Conservation (phyloP, 2,888 invertebrate genomes). For the Acholoe squamosa region DNA sequence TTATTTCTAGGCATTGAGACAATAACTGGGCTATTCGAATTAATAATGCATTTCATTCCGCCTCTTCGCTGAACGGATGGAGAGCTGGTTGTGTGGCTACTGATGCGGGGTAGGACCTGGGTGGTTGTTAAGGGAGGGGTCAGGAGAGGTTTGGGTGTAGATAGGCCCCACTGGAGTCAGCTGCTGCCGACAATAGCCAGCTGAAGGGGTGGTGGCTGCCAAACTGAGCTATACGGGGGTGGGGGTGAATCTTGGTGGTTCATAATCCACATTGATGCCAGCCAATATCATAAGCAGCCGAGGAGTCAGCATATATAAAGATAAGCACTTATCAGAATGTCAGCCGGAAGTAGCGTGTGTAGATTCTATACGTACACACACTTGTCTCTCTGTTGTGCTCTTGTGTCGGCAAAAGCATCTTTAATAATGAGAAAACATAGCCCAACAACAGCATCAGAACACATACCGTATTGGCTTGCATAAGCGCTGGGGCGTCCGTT, state of each 20-base stretch:
- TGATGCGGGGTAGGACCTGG: background rate
- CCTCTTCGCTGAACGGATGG: background rate
- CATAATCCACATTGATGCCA: background rate
- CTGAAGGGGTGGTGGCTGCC: background rate
- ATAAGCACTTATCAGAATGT: too few species aligned
- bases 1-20: conserved; percentile 55
- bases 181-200: conserved; percentile 17
- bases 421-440: too few species aligned
- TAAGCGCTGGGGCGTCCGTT: too few species aligned
- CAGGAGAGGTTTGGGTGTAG: background rate
- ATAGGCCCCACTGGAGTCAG: conserved; percentile 15
- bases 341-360: too few species aligned
- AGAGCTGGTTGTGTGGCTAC: background rate
- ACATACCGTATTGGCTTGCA: too few species aligned
- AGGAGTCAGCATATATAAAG: background rate
- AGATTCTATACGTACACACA: too few species aligned
- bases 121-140: background rate
- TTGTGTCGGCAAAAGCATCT: too few species aligned
- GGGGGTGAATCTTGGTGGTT: background rate
- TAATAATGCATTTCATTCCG: conserved; percentile 54
- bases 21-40: conserved; percentile 55
- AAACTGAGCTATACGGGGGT: background rate
- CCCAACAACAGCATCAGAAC: too few species aligned
- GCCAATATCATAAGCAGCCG: background rate
- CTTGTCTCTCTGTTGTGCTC: too few species aligned